A percentile compares a stretch with the other conserved stretches of the same genome.
These are phyloP conservation scores for Drosophila cognata DNA, from an alignment of 2,888 invertebrate species.

Conservation along the genomic window DNA sequence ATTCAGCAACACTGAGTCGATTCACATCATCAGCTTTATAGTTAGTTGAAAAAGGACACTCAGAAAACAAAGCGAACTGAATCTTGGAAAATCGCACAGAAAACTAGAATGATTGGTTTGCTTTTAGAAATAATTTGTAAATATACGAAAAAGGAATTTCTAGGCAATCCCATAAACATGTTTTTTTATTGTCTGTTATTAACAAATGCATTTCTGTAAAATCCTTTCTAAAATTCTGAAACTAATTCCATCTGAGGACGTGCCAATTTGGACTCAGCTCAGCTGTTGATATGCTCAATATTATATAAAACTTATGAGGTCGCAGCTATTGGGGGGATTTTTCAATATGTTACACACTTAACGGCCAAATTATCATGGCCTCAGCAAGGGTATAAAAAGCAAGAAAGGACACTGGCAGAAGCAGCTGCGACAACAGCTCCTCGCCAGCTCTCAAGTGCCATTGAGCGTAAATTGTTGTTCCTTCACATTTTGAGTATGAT, in stretches of 20 bases:
- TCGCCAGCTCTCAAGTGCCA: constrained; percentile 74
- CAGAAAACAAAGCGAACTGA: no score
- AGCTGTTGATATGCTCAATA: neutral
- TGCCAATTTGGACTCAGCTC: neutral
- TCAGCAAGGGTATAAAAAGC: constrained; percentile 12
- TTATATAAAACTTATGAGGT: neutral
- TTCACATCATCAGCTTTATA: no score
- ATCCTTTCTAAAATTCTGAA: no score
- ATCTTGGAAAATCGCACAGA: no score
- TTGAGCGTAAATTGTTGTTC: constrained; percentile 84
- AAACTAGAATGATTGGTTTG: neutral
- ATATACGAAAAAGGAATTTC: neutral
- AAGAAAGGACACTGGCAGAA: constrained; percentile 22
- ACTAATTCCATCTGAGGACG: no score
- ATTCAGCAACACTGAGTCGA: neutral
- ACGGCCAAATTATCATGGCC: neutral
- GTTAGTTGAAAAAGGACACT: no score
- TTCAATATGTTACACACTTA: neutral
- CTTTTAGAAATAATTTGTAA: neutral
- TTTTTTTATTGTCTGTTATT: no score
- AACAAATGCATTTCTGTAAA: no score
- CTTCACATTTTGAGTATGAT: constrained; percentile 82
- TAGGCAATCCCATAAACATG: neutral
- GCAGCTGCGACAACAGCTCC: constrained; percentile 64
- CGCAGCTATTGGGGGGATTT: neutral